phyloP scores from a whole-genome alignment of 2,113 vertebrate genomes.

The Colistium nudipinnis region DNA sequence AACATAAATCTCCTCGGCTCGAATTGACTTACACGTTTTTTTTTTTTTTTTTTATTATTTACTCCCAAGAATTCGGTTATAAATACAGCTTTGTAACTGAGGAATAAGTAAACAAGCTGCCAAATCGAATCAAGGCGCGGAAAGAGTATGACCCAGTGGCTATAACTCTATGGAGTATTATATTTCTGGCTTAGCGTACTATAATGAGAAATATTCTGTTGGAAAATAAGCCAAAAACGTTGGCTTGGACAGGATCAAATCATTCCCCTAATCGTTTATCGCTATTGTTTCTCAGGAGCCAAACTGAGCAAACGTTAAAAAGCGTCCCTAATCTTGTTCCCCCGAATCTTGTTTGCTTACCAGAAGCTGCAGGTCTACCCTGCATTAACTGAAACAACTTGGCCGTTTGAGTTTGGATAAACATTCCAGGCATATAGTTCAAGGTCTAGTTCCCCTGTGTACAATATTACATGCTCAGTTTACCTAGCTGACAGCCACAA shows the following conservation, averaged over 20 bases:
- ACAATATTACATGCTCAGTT: not conserved
- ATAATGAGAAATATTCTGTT: constrained; percentile 27
- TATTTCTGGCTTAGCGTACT: constrained; percentile 27
- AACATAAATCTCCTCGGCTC: constrained; percentile 21
- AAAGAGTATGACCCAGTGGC: constrained; percentile 29
- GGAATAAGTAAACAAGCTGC: constrained; percentile 6
- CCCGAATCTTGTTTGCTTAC: constrained; percentile 34
- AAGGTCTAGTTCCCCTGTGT: not conserved
- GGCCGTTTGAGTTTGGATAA: constrained; percentile 19
- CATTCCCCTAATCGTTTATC: constrained; percentile 34
- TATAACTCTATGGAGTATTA: constrained; percentile 39
- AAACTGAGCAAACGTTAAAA: constrained; percentile 6
- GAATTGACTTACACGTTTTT: constrained; percentile 26
- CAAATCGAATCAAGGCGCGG: constrained; percentile 25
- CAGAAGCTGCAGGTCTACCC: constrained; percentile 14
- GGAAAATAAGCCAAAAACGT: constrained; percentile 3
- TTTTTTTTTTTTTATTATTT: constrained; percentile 9
- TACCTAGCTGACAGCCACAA: not conserved
- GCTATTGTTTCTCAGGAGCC: constrained; percentile 13
- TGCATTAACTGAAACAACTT: not conserved
- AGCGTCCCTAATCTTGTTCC: constrained; percentile 2
- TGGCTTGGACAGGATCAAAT: constrained; percentile 34
- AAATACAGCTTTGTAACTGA: constrained; percentile 16
- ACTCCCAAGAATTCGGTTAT: constrained; percentile 6
- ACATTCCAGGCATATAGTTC: constrained; percentile 8